Conservation (phyloP, 2,113 vertebrate genomes). For the Protobothrops mucrosquamatus region DNA sequence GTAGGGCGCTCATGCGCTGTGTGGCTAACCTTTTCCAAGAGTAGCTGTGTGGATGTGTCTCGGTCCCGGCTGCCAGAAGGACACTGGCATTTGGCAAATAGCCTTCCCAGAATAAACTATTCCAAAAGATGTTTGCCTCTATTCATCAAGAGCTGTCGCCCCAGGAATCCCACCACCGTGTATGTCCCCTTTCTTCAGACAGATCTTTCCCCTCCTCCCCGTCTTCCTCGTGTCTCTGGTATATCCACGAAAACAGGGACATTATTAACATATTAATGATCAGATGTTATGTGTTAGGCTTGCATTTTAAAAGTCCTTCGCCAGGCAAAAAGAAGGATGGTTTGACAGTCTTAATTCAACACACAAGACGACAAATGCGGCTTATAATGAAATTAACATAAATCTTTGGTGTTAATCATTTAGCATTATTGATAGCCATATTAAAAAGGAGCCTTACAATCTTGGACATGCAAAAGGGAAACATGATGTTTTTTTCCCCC, state of each 20-base stretch:
- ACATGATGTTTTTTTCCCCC: conserved; percentile 57
- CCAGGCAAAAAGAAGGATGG: conserved; percentile 60
- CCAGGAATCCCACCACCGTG: neutral
- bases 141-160: conserved; percentile 13
- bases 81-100: conserved; percentile 11
- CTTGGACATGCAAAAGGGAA: conserved; percentile 59
- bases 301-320: conserved; percentile 68
- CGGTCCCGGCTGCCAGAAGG: neutral
- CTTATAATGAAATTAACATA: conserved; percentile 80
- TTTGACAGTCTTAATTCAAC: conserved; percentile 74
- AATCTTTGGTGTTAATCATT: conserved; percentile 77
- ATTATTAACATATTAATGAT: conserved; percentile 64
- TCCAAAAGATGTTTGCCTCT: neutral
- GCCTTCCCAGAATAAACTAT: neutral
- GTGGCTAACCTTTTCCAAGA: neutral
- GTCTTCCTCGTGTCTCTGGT: conserved; percentile 32
- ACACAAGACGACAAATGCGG: conserved; percentile 72
- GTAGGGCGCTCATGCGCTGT: neutral
- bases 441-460: conserved; percentile 62
- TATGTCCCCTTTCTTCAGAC: conserved; percentile 36
- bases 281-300: conserved; percentile 65
- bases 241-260: conserved; percentile 47
- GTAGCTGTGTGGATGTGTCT: neutral
- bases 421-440: conserved; percentile 72
- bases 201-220: neutral